Percentiles rank a stretch among this genome's conserved stretches.
Conservation (phyloP, 2,797 vertebrate genomes). For the Ispidina lecontei region DNA sequence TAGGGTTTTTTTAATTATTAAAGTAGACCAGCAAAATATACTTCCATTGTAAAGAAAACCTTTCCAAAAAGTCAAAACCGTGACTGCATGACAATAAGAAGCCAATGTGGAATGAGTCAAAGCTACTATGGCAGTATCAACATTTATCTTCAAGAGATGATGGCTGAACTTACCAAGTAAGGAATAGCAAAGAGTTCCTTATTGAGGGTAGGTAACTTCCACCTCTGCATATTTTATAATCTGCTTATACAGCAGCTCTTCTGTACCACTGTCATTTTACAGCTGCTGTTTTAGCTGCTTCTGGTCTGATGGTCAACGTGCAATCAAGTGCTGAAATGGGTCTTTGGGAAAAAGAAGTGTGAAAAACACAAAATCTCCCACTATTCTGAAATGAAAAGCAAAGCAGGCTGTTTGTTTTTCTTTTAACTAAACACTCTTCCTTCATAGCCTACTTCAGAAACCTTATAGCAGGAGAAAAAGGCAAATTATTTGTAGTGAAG, state of each 20-base stretch:
- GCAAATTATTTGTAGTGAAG: not conserved
- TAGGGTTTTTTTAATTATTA: slow-evolving; percentile 1
- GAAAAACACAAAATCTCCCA: not conserved
- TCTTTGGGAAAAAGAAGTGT: not conserved
- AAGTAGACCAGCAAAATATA: slow-evolving; percentile 15
- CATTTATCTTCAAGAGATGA: slow-evolving; percentile 57
- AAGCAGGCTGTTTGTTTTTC: not conserved
- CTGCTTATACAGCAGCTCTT: slow-evolving; percentile 46
- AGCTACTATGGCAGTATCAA: slow-evolving; percentile 48
- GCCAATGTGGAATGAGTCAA: slow-evolving; percentile 16
- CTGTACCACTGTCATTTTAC: slow-evolving; percentile 1
- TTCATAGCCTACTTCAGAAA: not conserved
- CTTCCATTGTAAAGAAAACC: slow-evolving; percentile 11
- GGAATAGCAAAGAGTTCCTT: slow-evolving; percentile 31
- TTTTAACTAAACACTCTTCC: not conserved
- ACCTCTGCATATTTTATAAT: slow-evolving; percentile 45
- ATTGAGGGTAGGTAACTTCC: slow-evolving; percentile 39
- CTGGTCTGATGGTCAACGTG: not conserved
- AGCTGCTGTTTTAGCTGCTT: slow-evolving; percentile 26
- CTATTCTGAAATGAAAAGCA: not conserved
- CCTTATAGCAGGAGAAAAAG: not conserved
- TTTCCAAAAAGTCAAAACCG: slow-evolving; percentile 47
- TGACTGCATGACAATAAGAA: not conserved
- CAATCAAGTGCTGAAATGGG: not conserved
- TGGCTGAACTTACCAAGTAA: slow-evolving; percentile 58